Evolutionary conservation across 2,113 vertebrate species (phyloP).

Genomic region (Hemibates koningsi): DNA sequence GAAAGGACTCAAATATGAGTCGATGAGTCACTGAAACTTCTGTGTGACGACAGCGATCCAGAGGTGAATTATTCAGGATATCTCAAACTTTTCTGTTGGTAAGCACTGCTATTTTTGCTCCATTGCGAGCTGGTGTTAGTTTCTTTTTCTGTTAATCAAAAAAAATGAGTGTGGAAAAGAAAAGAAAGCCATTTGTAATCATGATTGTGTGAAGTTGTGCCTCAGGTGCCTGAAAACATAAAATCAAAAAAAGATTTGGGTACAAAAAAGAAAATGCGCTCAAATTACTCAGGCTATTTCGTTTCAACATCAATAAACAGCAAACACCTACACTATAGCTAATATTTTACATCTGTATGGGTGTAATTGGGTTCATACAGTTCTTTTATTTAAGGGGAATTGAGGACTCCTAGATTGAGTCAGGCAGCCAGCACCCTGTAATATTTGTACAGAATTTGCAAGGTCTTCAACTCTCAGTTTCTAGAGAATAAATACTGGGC

Average conservation of each 20-base stretch:
- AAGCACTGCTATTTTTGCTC: not conserved
- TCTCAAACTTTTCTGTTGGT: not conserved
- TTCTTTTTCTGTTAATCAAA: not conserved
- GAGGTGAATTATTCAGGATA: not conserved
- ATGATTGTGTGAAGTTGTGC: not conserved
- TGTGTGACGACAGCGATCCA: not conserved
- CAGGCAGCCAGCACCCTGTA: conserved; percentile 8
- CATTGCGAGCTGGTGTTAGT: not conserved
- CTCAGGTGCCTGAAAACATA: not conserved
- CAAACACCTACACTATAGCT: not conserved
- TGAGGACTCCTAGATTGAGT: conserved; percentile 7
- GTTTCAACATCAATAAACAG: not conserved
- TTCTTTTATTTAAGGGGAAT: conserved; percentile 13
- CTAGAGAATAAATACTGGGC: conserved; percentile 34
- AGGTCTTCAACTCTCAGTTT: conserved; percentile 38
- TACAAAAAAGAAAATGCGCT: not conserved
- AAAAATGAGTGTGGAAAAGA: not conserved
- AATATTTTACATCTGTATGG: not conserved
- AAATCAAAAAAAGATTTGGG: not conserved
- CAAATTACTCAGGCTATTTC: not conserved
- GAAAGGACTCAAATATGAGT: not conserved
- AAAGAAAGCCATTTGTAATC: not conserved
- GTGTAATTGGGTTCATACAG: not conserved
- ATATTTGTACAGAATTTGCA: conserved; percentile 37
- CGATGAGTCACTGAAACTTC: rapidly evolving